A percentile compares a stretch with the other conserved stretches of the same genome.
Conservation (phyloP, 2,113 vertebrate species). For the Podilymbus podiceps region DNA sequence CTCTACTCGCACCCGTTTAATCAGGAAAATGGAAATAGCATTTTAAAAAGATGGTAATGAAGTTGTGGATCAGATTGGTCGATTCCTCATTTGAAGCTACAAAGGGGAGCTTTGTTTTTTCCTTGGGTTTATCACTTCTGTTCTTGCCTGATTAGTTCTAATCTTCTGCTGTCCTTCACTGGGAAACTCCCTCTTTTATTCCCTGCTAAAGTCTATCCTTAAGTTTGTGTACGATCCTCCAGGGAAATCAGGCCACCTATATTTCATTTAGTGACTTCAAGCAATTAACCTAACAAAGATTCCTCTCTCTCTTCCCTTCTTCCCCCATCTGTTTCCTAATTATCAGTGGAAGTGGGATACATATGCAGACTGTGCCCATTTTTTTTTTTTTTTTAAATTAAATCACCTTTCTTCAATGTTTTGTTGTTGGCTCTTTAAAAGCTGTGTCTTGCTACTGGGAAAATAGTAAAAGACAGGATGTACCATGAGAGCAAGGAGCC, state of each 20-base stretch:
- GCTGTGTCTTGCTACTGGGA: not conserved
- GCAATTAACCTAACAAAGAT: conserved; percentile 21
- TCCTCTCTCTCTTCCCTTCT: not conserved
- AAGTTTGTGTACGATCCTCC: not conserved
- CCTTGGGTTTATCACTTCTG: not conserved
- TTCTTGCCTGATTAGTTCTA: not conserved
- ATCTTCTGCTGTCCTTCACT: not conserved
- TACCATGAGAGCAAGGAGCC: rapidly evolving
- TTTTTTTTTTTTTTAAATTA: not conserved
- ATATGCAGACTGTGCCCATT: not conserved
- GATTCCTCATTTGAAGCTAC: not conserved
- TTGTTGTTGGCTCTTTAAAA: not conserved
- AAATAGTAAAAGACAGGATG: not conserved
- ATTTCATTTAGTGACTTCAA: not conserved
- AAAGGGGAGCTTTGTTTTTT: conserved; percentile 11
- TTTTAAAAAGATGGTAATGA: conserved; percentile 27
- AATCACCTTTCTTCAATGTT: not conserved
- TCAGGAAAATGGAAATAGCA: not conserved
- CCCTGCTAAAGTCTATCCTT: not conserved
- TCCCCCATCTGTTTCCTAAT: not conserved
- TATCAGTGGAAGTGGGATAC: not conserved
- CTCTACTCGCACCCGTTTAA: not conserved
- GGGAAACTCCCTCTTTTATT: not conserved
- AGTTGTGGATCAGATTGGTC: not conserved
- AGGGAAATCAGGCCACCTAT: conserved; percentile 15